Conservation (phyloP, 2,113 vertebrate genomes). For the Malurus cyaneus region DNA sequence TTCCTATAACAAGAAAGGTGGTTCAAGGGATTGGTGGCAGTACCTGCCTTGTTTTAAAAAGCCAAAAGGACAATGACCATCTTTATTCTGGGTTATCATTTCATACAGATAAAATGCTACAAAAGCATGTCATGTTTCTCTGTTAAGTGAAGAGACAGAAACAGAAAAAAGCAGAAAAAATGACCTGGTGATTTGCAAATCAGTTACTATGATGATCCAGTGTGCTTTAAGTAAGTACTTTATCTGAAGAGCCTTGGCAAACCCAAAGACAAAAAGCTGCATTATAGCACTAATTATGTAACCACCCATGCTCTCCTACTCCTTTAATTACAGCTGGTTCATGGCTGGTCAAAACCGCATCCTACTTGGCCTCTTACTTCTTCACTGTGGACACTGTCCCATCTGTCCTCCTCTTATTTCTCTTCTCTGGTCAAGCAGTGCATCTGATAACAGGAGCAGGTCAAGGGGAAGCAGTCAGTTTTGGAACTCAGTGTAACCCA, state of each 20-base stretch:
- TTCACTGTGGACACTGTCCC: accelerated
- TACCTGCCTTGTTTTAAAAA: neutral
- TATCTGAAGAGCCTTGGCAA: neutral
- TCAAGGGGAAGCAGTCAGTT: neutral
- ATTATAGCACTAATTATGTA: neutral
- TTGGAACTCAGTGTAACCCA: neutral
- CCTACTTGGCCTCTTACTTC: neutral
- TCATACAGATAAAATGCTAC: neutral
- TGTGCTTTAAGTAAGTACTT: no score
- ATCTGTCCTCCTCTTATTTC: accelerated
- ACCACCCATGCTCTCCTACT: neutral
- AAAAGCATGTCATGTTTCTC: neutral
- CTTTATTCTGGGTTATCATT: neutral
- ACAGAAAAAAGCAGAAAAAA: neutral
- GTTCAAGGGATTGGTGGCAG: neutral
- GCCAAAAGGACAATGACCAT: neutral
- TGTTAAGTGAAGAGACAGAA: neutral
- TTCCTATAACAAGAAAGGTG: neutral
- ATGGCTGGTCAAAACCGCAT: neutral
- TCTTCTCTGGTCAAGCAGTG: neutral
- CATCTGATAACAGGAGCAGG: neutral
- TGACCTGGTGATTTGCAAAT: neutral
- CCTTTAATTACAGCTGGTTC: neutral
- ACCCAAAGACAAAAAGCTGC: neutral
- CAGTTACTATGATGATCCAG: neutral